Evolutionary conservation across 2,113 vertebrate genomes (phyloP), one percentile per base, ranked within the genome.

Genomic region (Sylvicapra grimmia): DNA sequence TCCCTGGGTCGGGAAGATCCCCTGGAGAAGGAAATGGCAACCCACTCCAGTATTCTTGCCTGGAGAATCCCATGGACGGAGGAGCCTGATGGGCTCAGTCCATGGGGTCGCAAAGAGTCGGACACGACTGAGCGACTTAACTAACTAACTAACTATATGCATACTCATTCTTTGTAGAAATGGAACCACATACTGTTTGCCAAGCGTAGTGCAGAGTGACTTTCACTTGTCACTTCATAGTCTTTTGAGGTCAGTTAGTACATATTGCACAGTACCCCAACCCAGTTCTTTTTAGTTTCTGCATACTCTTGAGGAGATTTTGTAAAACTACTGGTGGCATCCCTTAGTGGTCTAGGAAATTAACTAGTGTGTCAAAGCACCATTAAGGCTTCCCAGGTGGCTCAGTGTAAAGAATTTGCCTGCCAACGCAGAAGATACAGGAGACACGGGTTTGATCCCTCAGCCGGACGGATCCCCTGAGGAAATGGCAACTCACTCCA

Each of bases 381-480:
- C 85, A 53, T 36, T 89, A 89, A 23, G 72, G 36, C 36, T 44
- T 25, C 23, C 36, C 72, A 44, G 23, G 36, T 77, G n/a, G 72
- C 11, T 27, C 36, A 25, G 36, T 25, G 72, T 77, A 13, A 44
- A 75, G 36, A 14, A 44, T 25, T 44, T 27, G 12, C 23, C 72
- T 77, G 72, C 72, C 36, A 44, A 1, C 8, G 72, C 21, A 6
- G 36, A 25, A 77, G 72, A 75, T 3, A 7, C 36, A 40, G 21
- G 11, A 25, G 36, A 27, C 1, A 1, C 0, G 1, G n/a, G 36
- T 72, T 72, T n/a, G 10, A 72, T 36, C 19, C n/a, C n/a, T 72
- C 68, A 72, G 68, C 11, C 0, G 1, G 72, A 1, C 0, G 23
- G 72, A 77, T 77, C 36, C 72, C 72, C 6, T 7, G 21, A 75